Evolutionary conservation across 2,888 invertebrate species (phyloP), one percentile per base, ranked within the genome.

Genomic region (Boloria selene): DNA sequence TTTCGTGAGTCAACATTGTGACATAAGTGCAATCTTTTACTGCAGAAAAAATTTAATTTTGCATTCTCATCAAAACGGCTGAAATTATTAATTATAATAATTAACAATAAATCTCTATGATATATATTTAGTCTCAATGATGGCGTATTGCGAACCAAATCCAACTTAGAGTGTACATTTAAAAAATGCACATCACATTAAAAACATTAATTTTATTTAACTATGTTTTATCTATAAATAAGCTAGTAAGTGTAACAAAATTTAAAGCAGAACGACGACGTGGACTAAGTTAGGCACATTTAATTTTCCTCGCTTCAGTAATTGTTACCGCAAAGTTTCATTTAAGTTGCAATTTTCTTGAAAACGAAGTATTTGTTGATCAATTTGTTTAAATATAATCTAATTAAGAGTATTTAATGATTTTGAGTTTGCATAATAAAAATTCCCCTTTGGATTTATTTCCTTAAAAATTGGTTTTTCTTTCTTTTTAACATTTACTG

Each of bases 1-100:
- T 62, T 44, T 62, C 58, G 49, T 31, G 16, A 42, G 50, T 62
- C 68, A 64, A 67, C 58, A 54, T 49, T 26, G 52, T 52, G 47
- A 56, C 45, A 45, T 61, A 65, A 56, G 56, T 60, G 44, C 17
- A 49, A 59, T 49, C 49, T 47, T 49, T 59, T 49, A 13, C 38
- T 59, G 49, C 49, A 59, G 31, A 47, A 56, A n/a, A 56, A 45
- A 10, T 26, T 45, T 56, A 7, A 45, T 56, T 13, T 45, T 56
- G 13, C 4, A 26, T 44, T 26, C 4, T n/a, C 22, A 13, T 53
- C 3, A 16, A 10, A 10, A 16, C 53, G 38, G 38, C 13, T 22
- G 14, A 22, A 38, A 10, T 38, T 38, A 38, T 38, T 38, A 38
- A 2, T 7, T 38, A 0, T 38, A 10, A 10, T 38, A 38, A 38